phyloP scores from a whole-genome alignment of 2,113 vertebrate species.

The Cisticola juncidis region DNA sequence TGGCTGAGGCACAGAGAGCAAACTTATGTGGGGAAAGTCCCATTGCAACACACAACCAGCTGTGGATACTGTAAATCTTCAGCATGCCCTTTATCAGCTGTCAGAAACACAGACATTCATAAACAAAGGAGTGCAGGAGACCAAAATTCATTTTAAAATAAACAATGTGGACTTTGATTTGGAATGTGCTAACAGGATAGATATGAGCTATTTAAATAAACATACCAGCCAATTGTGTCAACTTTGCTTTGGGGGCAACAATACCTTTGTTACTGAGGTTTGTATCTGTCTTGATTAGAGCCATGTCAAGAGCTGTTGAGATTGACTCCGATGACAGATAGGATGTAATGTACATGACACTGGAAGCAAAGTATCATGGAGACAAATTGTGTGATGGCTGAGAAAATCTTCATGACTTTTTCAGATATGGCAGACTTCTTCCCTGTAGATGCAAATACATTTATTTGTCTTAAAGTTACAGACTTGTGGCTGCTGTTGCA shows the following conservation, averaged over 20 bases:
- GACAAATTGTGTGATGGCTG: not conserved
- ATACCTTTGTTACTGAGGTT: constrained; percentile 5
- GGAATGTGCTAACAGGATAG: constrained; percentile 40
- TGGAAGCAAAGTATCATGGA: constrained; percentile 13
- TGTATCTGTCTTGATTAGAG: constrained; percentile 41
- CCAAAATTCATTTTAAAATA: constrained; percentile 51
- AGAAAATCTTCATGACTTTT: constrained; percentile 17
- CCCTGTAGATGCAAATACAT: not conserved
- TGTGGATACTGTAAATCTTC: constrained; percentile 32
- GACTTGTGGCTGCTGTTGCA: not conserved
- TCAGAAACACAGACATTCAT: constrained; percentile 53
- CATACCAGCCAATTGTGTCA: not conserved
- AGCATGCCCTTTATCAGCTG: constrained; percentile 53
- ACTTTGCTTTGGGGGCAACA: not conserved
- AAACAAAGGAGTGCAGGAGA: constrained; percentile 37
- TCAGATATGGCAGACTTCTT: constrained; percentile 5
- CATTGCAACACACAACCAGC: not conserved
- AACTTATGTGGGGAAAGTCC: constrained; percentile 8
- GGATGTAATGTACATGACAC: not conserved
- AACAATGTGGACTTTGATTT: constrained; percentile 24
- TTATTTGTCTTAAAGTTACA: constrained; percentile 24
- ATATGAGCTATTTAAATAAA: constrained; percentile 45
- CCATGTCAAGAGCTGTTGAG: not conserved
- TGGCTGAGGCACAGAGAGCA: not conserved
- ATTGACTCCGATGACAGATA: not conserved